Base-by-base conservation (phyloP, 2,113 vertebrate genomes). In the Turnix velox region DNA sequence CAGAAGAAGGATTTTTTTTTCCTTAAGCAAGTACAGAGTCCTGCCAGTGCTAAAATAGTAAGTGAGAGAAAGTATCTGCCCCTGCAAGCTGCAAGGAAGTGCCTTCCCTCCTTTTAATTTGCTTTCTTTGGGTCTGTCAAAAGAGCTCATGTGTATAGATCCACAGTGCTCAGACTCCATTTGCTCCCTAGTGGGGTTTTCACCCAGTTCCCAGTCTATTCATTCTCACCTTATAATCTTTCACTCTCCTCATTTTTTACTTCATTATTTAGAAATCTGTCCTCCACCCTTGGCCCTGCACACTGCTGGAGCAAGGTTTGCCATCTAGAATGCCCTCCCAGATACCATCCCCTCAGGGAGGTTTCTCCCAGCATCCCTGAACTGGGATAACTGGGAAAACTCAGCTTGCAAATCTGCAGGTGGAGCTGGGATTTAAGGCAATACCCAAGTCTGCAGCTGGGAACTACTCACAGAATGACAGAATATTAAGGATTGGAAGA, bases 101-200 rank as follows among this genome's bases (percentile, higher is more conserved):
- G 20, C 18, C 6, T 8, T 86, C 14, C 25, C 20, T 66, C 33
- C 27, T 35, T 48, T 24, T 39, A 45, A 20, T 48, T 79, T 85
- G 16, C 40, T 42, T 22, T 59, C 11, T 46, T 39, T 0, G 0
- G 13, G 7, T 54, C 39, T 76, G 65, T n/a, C 20, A n/a, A 77
- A 37, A 31, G 40, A 61, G 45, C 0, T 0, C 19, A 17, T 3
- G 3, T 54, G 54, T 23, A 30, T 2, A 55, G 65, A 25, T 62
- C 20, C 22, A 54, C 19, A 33, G 22, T 22, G 22, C 4, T 45
- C 46, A 71, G n/a, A 74, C 33, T 12, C 57, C 37, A 25, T 31
- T 79, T 92, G 35, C 13, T 49, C 37, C 12, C 48, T 65, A 12
- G 18, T 18, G 37, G 14, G 17, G 1, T 51, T 67, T 84, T 73